Evolutionary conservation across 2,113 vertebrate genomes (phyloP).

Genomic region (Vombatus ursinus): DNA sequence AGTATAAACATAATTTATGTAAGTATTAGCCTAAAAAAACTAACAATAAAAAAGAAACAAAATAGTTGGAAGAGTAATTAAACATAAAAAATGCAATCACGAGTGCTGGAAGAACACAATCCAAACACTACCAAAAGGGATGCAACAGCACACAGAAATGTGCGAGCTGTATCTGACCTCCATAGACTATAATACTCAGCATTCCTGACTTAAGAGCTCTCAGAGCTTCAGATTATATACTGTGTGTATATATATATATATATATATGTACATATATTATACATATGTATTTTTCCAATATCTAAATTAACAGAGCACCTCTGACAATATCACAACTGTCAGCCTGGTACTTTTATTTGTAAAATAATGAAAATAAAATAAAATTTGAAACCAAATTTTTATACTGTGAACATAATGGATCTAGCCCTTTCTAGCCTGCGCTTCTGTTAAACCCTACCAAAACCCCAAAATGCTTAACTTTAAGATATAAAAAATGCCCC

Average conservation of each 20-base stretch:
- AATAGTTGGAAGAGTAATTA: conserved; percentile 76
- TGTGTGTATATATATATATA: conserved; percentile 80
- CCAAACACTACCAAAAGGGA: conserved; percentile 75
- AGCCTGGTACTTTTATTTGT: conserved; percentile 82
- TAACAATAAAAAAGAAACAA: conserved; percentile 72
- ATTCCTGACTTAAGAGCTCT: conserved; percentile 89
- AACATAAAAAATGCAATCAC: conserved; percentile 76
- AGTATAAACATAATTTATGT: conserved; percentile 69
- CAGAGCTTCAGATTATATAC: conserved; percentile 89
- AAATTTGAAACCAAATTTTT: conserved; percentile 81
- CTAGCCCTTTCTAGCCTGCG: conserved; percentile 88
- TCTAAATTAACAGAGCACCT: conserved; percentile 87
- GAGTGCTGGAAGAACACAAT: conserved; percentile 82
- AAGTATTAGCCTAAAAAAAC: conserved; percentile 76
- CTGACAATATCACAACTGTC: conserved; percentile 86
- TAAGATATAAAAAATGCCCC: conserved; percentile 82
- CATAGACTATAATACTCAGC: conserved; percentile 88
- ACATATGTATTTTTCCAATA: conserved; percentile 84
- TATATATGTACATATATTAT: conserved; percentile 86
- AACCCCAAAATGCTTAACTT: conserved; percentile 79
- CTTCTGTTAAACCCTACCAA: conserved; percentile 83
- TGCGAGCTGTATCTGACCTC: conserved; percentile 84
- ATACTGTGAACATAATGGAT: conserved; percentile 83
- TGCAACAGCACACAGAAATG: conserved; percentile 77
- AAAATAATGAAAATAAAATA: conserved; percentile 86